phyloP scores from a whole-genome alignment of 2,888 invertebrate species.

The Andricus curvator region DNA sequence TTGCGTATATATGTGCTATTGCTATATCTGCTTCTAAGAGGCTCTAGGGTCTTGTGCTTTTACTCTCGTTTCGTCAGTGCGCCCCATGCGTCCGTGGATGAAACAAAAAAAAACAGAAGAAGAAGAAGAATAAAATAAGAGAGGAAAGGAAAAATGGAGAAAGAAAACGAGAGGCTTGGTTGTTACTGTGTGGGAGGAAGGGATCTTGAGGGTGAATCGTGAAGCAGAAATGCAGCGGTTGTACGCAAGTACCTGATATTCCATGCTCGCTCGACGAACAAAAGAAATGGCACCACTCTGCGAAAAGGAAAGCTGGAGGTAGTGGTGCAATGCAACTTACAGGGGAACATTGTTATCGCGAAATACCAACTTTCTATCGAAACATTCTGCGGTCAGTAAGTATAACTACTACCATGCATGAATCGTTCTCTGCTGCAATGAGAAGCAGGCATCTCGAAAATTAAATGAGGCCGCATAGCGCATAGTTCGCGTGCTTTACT shows the following conservation, averaged over 20 bases:
- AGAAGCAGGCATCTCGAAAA: neutral
- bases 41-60: constrained; percentile 28
- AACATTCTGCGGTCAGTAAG: neutral
- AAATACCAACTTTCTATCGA: neutral
- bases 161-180: neutral
- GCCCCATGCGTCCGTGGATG: neutral
- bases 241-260: constrained; percentile 14
- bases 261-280: neutral
- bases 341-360: neutral
- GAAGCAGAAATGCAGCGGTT: neutral
- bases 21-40: constrained; percentile 17
- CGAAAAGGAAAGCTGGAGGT: neutral
- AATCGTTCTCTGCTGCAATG: neutral
- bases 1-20: constrained; percentile 14
- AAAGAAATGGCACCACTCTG: neutral
- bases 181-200: neutral
- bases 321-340: neutral
- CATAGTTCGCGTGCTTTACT: constrained; percentile 1
- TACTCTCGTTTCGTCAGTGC: constrained; percentile 16
- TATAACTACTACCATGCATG: neutral
- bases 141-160: neutral
- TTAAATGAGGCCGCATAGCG: neutral
- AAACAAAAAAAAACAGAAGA: neutral
- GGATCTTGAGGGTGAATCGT: neutral
- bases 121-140: constrained; percentile 8